phyloP scores from a whole-genome alignment of 2,888 invertebrate species.

The Anarsia innoxiella region DNA sequence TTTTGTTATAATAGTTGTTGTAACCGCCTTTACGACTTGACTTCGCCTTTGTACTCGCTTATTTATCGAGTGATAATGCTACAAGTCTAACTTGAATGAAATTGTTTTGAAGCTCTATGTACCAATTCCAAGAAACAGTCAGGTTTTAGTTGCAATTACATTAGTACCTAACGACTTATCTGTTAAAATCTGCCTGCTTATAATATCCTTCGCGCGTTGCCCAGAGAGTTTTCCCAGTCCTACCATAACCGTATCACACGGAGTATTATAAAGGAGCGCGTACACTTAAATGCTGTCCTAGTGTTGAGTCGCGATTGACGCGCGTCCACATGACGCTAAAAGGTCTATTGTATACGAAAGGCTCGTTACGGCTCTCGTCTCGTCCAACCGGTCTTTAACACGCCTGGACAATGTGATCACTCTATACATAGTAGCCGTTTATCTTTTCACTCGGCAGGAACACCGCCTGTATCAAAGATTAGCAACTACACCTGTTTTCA shows the following conservation, averaged over 20 bases:
- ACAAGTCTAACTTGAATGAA: too few relatives aligned
- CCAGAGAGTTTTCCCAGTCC: slow-evolving; percentile 13
- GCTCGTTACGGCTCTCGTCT: slow-evolving; percentile 60
- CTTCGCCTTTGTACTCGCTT: slow-evolving; percentile 50
- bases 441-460: slow-evolving; percentile 35
- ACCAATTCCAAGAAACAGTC: too few relatives aligned
- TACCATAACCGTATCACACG: slow-evolving; percentile 20
- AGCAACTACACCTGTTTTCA: slow-evolving; percentile 30
- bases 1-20: slow-evolving; percentile 68
- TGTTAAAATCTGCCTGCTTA: too few relatives aligned
- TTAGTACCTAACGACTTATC: too few relatives aligned
- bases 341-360: slow-evolving; percentile 74
- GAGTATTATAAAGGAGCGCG: slow-evolving; percentile 48
- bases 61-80: slow-evolving; percentile 2
- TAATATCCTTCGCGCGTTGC: too few relatives aligned
- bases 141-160: too few relatives aligned
- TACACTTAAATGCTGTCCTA: slow-evolving; percentile 38
- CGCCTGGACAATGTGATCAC: slow-evolving; percentile 67
- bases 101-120: too few relatives aligned
- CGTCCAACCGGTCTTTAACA: slow-evolving; percentile 70
- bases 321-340: slow-evolving; percentile 68
- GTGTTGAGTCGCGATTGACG: slow-evolving; percentile 55
- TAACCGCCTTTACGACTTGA: slow-evolving; percentile 43
- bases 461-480: slow-evolving; percentile 32
- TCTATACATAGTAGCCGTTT: slow-evolving; percentile 60